Evolutionary conservation across 2,113 vertebrate species (phyloP).

Genomic region (Oreochromis aureus): DNA sequence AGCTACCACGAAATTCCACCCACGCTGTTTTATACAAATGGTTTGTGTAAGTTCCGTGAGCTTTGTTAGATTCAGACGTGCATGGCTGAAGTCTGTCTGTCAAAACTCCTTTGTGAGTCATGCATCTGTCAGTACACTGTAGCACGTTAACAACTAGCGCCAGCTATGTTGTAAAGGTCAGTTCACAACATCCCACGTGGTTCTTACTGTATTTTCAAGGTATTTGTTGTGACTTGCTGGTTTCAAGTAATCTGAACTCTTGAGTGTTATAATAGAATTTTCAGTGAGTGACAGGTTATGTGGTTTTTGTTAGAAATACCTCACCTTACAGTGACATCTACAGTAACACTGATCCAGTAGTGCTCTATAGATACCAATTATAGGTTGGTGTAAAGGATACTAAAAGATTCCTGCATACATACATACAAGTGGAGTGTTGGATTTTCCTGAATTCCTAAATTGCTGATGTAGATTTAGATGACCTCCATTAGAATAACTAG

Average conservation of each 20-base stretch:
- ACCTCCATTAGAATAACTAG: neutral
- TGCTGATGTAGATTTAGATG: neutral
- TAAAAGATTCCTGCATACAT: neutral
- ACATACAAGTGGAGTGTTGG: neutral
- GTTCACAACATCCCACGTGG: neutral
- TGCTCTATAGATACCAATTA: neutral
- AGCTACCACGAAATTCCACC: neutral
- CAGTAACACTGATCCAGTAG: neutral
- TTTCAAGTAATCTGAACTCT: neutral
- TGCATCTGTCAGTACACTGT: slow-evolving; percentile 5
- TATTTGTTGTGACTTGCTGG: neutral
- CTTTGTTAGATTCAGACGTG: neutral
- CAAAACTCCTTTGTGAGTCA: slow-evolving; percentile 34
- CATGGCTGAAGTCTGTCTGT: neutral
- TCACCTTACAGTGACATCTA: neutral
- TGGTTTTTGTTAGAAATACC: neutral
- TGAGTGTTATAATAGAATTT: neutral
- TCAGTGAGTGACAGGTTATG: neutral
- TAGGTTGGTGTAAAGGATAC: neutral
- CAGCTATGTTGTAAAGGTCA: neutral
- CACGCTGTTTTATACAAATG: neutral
- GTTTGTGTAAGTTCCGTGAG: neutral
- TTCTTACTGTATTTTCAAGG: neutral
- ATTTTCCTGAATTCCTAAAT: neutral
- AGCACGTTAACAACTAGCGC: neutral